A percentile compares a stretch with the other conserved stretches of the same genome.
Conservation (phyloP, 2,888 invertebrate species). For the Macropis europaea region DNA sequence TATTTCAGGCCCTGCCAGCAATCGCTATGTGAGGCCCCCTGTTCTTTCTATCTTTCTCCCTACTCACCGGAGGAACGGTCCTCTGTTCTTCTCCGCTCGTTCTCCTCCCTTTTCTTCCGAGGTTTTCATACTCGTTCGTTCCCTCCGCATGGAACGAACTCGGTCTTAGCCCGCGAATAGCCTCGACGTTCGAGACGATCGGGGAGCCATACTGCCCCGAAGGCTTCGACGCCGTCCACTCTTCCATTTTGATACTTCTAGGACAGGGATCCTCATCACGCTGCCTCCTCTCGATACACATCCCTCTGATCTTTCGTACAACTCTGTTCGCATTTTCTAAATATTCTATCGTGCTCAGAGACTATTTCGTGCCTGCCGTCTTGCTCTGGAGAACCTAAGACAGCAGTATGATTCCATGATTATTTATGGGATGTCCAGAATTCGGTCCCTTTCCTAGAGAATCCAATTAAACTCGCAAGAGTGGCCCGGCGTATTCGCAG, state of each 20-base stretch:
- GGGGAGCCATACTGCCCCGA: slow-evolving; percentile 56
- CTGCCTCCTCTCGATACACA: slow-evolving; percentile 11
- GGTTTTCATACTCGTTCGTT: slow-evolving; percentile 24
- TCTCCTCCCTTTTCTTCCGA: slow-evolving; percentile 29
- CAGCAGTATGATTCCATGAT: neutral
- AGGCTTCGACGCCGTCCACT: slow-evolving; percentile 55
- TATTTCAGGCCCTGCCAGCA: slow-evolving; percentile 70
- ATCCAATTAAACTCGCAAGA: slow-evolving; percentile 43
- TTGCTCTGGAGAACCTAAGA: neutral
- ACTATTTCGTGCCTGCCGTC: too few relatives aligned
- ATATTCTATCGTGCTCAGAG: too few relatives aligned
- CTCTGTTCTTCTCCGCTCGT: slow-evolving; percentile 26
- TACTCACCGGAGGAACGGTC: slow-evolving; percentile 21
- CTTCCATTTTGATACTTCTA: slow-evolving; percentile 66
- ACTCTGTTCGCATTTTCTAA: too few relatives aligned
- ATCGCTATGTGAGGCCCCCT: slow-evolving; percentile 69
- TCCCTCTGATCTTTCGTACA: too few relatives aligned
- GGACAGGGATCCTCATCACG: slow-evolving; percentile 68
- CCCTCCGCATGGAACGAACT: slow-evolving; percentile 33
- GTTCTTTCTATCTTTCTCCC: slow-evolving; percentile 59
- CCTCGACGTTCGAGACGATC: slow-evolving; percentile 60
- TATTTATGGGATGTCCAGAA: slow-evolving; percentile 19
- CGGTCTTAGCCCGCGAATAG: slow-evolving; percentile 60
- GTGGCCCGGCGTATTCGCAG: slow-evolving; percentile 28
- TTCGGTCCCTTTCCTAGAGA: slow-evolving; percentile 38